Evolutionary conservation across 2,113 vertebrate genomes (phyloP).

Genomic region (Cyphomyrus discorhynchus): DNA sequence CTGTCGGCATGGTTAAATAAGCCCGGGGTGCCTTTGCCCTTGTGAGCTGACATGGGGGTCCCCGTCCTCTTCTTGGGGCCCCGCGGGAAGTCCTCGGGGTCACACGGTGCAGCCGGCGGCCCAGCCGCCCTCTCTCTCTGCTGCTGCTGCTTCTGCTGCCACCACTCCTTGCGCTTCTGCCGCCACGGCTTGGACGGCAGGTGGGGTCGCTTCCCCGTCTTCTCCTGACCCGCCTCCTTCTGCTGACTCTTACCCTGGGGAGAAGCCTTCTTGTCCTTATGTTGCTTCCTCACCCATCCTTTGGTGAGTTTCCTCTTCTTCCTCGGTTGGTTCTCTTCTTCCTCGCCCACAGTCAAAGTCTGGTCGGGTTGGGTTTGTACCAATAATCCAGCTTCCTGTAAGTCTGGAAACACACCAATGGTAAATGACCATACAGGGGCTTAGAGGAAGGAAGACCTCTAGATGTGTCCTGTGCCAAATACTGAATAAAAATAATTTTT

Average conservation of each 20-base stretch:
- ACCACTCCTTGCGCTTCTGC: conserved; percentile 12
- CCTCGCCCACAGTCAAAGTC: not conserved
- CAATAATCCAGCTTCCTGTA: conserved; percentile 39
- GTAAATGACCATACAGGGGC: not conserved
- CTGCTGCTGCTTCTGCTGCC: conserved; percentile 23
- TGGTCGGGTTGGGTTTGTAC: not conserved
- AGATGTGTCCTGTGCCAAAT: not conserved
- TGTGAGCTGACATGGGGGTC: not conserved
- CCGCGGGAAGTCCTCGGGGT: conserved; percentile 48
- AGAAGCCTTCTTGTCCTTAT: not conserved
- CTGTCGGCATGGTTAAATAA: not conserved
- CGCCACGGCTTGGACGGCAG: conserved; percentile 32
- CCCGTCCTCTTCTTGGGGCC: conserved; percentile 23
- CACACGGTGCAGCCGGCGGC: not conserved
- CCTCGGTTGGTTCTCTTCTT: conserved; percentile 34
- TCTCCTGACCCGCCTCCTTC: conserved; percentile 1
- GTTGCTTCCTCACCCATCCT: not conserved
- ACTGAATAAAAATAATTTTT: not conserved
- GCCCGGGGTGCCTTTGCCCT: not conserved
- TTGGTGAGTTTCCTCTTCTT: conserved; percentile 43
- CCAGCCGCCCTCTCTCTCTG: conserved; percentile 12
- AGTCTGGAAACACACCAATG: conserved; percentile 38
- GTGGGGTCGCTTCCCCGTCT: conserved; percentile 18
- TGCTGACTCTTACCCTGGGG: conserved; percentile 29
- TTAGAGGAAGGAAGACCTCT: not conserved